Evolutionary conservation across 1,140 invertebrate species (phyloP), one percentile per base, ranked within the genome.

Genomic region (Eufriesea mexicana): DNA sequence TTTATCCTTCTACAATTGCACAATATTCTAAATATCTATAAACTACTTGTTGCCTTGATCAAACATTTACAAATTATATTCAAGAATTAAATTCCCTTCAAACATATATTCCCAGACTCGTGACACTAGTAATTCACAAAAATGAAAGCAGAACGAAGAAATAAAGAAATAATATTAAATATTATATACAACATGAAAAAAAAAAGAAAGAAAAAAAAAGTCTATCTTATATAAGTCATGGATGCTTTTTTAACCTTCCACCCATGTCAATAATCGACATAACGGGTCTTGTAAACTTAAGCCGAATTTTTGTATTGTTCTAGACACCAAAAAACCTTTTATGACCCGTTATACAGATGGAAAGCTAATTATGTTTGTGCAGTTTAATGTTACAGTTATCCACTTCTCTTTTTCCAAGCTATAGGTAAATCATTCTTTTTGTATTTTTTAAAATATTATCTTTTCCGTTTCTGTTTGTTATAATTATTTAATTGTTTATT

Each of bases 1-100:
- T 81, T 81, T 20, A 25, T 23, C 61, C 8, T 67, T 51, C 45
- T 67, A 68, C 23, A 14, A 82, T 76, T 82, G 79, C 79, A 82
- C 73, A 42, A 64, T 74, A 35, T 49, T 49, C 14, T n/a, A 10
- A 57, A 55, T 42, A 23, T 28, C 35, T 80, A 55, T 35, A 55
- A 51, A 45, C 42, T 66, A 57, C 7, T 35, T 51, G 25, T 54
- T 57, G 12, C 28, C 1, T 18, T 0, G 35, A 28, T 25, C 5
- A 25, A 66, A 23, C 45, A 75, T 64, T 75, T 74, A 81, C n/a
- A 45, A 64, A 55, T 64, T 28, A 35, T 23, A 28, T 28, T 12
- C 18, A 35, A 10, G 18, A 79, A 72, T 51, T 18, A 28, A 61
- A 18, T 54, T 25, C 68, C 12, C 49, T 70, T 25, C 35, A 20